Evolutionary conservation across 2,888 invertebrate species (phyloP).

Genomic region (Hymenopus coronatus): DNA sequence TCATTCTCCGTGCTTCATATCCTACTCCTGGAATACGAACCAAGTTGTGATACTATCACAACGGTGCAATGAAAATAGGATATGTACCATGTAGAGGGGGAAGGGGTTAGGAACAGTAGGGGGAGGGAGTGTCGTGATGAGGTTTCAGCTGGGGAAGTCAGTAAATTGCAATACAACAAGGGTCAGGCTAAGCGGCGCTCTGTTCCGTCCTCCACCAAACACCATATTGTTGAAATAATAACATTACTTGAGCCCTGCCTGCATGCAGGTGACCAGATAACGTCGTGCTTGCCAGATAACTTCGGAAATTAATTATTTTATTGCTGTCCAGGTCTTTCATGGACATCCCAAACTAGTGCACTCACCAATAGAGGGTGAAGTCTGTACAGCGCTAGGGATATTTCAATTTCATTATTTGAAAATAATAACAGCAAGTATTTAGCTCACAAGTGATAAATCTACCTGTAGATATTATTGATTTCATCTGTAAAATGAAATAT

Average conservation of each 20-base stretch:
- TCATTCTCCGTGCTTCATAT: too few species aligned
- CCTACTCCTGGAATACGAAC: too few species aligned
- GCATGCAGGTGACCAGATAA: neutral
- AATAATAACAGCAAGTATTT: neutral
- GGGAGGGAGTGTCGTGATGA: neutral
- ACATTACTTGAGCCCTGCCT: constrained; percentile 35
- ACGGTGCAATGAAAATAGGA: neutral
- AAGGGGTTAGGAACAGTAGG: neutral
- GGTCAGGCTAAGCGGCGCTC: neutral
- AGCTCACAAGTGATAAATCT: neutral
- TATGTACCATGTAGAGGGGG: neutral
- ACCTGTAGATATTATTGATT: neutral
- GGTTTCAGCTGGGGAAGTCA: constrained; percentile 6
- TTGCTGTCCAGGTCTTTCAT: neutral
- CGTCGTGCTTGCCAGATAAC: neutral
- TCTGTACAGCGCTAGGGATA: neutral
- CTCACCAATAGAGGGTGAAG: neutral
- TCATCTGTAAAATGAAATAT: neutral
- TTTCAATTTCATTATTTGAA: neutral
- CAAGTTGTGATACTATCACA: neutral
- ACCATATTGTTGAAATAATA: constrained; percentile 36
- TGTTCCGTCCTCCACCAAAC: constrained; percentile 9
- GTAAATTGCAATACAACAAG: constrained; percentile 11
- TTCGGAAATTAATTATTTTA: neutral
- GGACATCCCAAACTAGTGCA: neutral